Conservation (phyloP, 1,140 invertebrate species). For the Palaemon carinicauda region DNA sequence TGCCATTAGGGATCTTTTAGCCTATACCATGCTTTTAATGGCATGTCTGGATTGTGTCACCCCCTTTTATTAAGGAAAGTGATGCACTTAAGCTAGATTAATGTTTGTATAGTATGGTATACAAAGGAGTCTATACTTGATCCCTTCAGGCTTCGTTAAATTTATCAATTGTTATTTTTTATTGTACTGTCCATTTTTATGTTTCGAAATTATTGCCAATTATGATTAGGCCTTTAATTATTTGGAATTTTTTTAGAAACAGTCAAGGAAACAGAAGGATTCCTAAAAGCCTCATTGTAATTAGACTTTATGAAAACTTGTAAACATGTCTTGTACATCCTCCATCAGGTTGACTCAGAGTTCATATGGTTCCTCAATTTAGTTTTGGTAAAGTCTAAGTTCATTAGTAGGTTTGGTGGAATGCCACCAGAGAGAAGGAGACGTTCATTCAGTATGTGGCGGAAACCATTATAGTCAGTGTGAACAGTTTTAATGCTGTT, state of each 20-base stretch:
- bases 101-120: background rate
- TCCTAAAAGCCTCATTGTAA: slow-evolving; percentile 9
- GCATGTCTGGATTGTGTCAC: background rate
- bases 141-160: slow-evolving; percentile 35
- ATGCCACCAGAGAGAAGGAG: slow-evolving; percentile 36
- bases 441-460: slow-evolving; percentile 35
- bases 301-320: background rate
- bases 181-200: slow-evolving; percentile 12
- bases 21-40: background rate
- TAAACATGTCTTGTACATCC: background rate
- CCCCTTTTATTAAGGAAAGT: background rate
- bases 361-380: background rate
- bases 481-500: slow-evolving; percentile 47
- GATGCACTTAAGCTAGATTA: slow-evolving; percentile 12
- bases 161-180: slow-evolving; percentile 10
- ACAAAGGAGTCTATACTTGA: slow-evolving; percentile 17
- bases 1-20: slow-evolving; percentile 36
- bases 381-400: slow-evolving; percentile 1
- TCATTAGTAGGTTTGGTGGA: background rate
- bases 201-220: slow-evolving; percentile 21
- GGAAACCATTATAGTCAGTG: slow-evolving; percentile 49
- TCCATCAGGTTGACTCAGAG: background rate
- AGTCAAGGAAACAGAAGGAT: slow-evolving; percentile 51
- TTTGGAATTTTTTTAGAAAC: slow-evolving; percentile 32
- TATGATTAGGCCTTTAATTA: slow-evolving; percentile 20